Evolutionary conservation across 2,888 invertebrate genomes (phyloP).

Genomic region (Neuroscelio doddi): DNA sequence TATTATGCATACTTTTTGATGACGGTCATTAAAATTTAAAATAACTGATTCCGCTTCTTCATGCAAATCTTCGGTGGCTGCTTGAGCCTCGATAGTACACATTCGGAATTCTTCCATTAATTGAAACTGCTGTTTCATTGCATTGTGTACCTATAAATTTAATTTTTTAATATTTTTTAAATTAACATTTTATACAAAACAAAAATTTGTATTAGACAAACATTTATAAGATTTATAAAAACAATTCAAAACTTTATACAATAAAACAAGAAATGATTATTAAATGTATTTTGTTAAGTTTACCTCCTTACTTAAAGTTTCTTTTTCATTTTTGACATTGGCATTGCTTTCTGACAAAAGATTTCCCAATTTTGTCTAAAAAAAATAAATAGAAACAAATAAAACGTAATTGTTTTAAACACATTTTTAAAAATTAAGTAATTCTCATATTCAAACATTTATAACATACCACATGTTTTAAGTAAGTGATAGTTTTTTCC

Average conservation of each 20-base stretch:
- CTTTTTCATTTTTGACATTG: slow-evolving; percentile 30
- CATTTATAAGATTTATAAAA: too few relatives aligned
- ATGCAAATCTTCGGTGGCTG: slow-evolving; percentile 64
- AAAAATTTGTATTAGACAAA: too few relatives aligned
- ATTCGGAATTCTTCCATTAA: slow-evolving; percentile 66
- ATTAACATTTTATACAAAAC: too few relatives aligned
- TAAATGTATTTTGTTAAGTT: too few relatives aligned
- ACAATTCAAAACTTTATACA: too few relatives aligned
- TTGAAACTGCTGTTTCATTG: slow-evolving; percentile 58
- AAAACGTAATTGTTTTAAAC: neutral
- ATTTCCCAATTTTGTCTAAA: slow-evolving; percentile 31
- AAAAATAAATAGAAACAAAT: slow-evolving; percentile 8
- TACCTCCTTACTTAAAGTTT: slow-evolving; percentile 43
- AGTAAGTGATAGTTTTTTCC: slow-evolving; percentile 35
- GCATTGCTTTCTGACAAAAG: slow-evolving; percentile 23
- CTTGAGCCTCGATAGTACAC: slow-evolving; percentile 67
- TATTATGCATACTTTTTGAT: slow-evolving; percentile 56
- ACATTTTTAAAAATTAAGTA: too few relatives aligned
- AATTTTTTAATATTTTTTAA: too few relatives aligned
- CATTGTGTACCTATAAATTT: slow-evolving; percentile 31
- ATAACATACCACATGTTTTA: slow-evolving; percentile 44
- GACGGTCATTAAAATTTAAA: slow-evolving; percentile 57
- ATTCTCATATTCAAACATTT: slow-evolving; percentile 17
- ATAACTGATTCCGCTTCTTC: slow-evolving; percentile 62
- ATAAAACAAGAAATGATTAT: too few relatives aligned